A percentile compares a stretch with the other conserved stretches of the same genome.
phyloP scores from a whole-genome alignment of 2,113 vertebrate species.

The Pogona vitticeps region DNA sequence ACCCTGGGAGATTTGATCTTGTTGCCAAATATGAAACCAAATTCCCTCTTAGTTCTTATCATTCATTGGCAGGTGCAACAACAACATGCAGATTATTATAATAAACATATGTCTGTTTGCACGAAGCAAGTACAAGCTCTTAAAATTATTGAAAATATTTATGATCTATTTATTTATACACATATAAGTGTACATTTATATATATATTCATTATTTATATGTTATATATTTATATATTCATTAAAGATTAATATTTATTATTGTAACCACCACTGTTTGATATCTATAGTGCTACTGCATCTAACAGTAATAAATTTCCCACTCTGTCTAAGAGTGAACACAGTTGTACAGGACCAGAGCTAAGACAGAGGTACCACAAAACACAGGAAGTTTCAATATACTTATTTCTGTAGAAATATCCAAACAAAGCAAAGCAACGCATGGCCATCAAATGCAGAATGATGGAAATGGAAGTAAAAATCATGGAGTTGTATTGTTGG shows the following conservation, averaged over 20 bases:
- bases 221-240: too few species aligned
- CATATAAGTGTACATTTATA: too few species aligned
- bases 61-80: not conserved
- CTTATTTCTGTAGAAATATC: too few species aligned
- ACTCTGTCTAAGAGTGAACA: not conserved
- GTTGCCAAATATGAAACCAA: not conserved
- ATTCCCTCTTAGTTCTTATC: not conserved
- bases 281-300: not conserved
- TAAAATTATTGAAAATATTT: not conserved
- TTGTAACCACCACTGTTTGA: not conserved
- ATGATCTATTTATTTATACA: too few species aligned
- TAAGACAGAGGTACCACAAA: not conserved
- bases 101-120: not conserved
- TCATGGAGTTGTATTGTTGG: too few species aligned
- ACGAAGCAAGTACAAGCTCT: not conserved
- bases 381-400: not conserved
- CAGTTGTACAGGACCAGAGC: not conserved
- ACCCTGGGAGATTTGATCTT: not conserved
- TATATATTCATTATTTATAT: too few species aligned
- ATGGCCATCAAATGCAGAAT: too few species aligned
- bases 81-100: not conserved
- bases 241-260: too few species aligned
- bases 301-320: not conserved
- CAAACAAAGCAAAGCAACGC: too few species aligned
- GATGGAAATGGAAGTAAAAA: too few species aligned